Evolutionary conservation across 2,797 vertebrate species (phyloP).

Genomic region (Sebastes paucispinis): DNA sequence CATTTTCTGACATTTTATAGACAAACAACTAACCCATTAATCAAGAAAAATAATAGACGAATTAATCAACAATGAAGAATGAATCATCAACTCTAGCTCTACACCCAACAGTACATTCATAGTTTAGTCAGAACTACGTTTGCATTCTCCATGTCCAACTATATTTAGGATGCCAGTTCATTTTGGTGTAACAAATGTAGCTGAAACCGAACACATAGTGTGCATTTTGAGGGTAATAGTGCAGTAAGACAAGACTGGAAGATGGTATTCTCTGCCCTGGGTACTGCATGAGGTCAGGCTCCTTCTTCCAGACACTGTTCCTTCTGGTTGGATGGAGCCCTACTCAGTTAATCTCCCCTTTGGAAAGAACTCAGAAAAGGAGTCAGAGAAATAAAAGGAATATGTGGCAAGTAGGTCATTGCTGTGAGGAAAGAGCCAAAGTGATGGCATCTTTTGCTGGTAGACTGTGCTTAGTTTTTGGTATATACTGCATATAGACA

Average conservation of each 20-base stretch:
- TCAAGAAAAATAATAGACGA: too few relatives aligned
- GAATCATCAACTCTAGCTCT: too few relatives aligned
- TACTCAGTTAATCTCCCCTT: slow-evolving; percentile 55
- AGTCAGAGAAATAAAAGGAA: slow-evolving; percentile 49
- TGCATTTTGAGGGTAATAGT: slow-evolving; percentile 15
- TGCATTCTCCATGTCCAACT: not conserved
- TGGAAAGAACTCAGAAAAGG: slow-evolving; percentile 52
- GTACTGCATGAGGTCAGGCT: slow-evolving; percentile 55
- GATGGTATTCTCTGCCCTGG: slow-evolving; percentile 38
- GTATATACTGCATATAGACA: not conserved
- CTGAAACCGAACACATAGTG: not conserved
- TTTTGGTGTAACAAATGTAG: not conserved
- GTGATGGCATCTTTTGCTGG: slow-evolving; percentile 13
- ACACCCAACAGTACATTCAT: not conserved
- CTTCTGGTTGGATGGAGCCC: slow-evolving; percentile 68
- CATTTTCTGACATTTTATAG: too few relatives aligned
- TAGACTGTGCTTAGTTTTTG: slow-evolving; percentile 10
- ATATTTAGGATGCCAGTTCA: not conserved
- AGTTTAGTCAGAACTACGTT: not conserved
- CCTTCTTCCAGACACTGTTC: slow-evolving; percentile 65
- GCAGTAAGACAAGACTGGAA: slow-evolving; percentile 1
- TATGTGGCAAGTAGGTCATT: slow-evolving; percentile 66
- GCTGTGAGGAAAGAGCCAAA: slow-evolving; percentile 44
- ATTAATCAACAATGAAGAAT: too few relatives aligned
- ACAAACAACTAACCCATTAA: too few relatives aligned